Evolutionary conservation across 2,888 invertebrate genomes (phyloP), one percentile per base, ranked within the genome.

Genomic region (Netelia virgata): DNA sequence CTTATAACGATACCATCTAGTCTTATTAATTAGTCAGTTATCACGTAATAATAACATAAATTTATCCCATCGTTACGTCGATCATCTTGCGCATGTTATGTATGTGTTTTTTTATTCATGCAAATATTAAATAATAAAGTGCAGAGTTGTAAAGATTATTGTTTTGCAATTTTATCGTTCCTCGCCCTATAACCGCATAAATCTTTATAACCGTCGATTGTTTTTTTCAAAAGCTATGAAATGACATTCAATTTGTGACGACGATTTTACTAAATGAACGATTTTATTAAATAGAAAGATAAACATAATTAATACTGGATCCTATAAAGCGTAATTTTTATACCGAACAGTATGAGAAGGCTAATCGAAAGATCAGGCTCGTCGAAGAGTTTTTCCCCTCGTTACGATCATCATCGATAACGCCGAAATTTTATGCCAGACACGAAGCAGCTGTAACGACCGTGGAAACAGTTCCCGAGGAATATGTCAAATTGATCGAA

Each of bases 91-190:
- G 91, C 90, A 92, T 92, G 90, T 92, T 91, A 90, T 90, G 90
- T 92, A 92, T 90, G 92, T 91, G 90, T 93, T 92, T 93, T 93
- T 89, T 84, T 93, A 92, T 92, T 90, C 89, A 91, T 92, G 91
- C 91, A 90, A 91, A 93, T 92, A 92, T 92, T 92, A 88, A 91
- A 92, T 92, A 92, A 92, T 93, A 93, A 87, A 89, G 88, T 86
- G 86, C 83, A 87, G 87, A 84, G 77, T 88, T 87, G 59, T 70
- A 68, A 83, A 83, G 53, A 73, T 47, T 74, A 61, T n/a, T 41
- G 72, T 59, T 47, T 16, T 41, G 2, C 16, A 8, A 57, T 55
- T 55, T 16, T 16, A 2, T 55, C n/a, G 55, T 55, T 1, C 11
- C 55, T 16, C 18, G 2, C 47, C 3, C 10, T 47, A 47, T 47